Base-by-base conservation (phyloP, 1,140 invertebrate species). In the Liolophura sinensis region DNA sequence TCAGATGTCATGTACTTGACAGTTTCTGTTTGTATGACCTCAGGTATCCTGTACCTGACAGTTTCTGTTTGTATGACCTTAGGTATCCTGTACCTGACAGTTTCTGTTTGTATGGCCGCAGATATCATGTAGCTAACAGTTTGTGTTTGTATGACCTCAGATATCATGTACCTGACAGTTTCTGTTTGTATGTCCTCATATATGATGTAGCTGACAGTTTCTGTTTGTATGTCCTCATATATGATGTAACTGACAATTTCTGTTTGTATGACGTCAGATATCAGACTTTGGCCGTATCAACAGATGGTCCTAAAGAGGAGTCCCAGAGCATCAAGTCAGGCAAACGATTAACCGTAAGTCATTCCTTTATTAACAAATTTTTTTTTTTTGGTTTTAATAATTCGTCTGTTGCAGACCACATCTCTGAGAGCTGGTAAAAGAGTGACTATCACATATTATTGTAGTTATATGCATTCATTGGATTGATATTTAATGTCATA, bases 231-330 rank as follows among this genome's bases (percentile, higher is more conserved):
- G 31, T 5, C 31, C 31, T 40, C 15, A 16, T 3, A 59, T 59
- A n/a, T 40, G 3, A 40, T 40, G 31, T 40, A 9, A 5, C 31
- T 40, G 31, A 40, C 31, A 25, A 1, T 40, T 50, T 18, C 54
- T 55, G 20, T 57, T 60, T 50, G 27, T 56, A 16, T 60, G n/a
- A 31, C 62, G 48, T 60, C 48, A 83, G 80, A 50, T 85, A 83
- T 68, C 85, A 86, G 71, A 76, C 84, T 1, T 70, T 87, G 48
- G 86, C 86, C 31, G 81, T 84, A 16, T 82, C 86, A 6, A 78
- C 77, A 57, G 82, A 85, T 69, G 72, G 75, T 46, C 73, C 74
- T 9, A 78, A 73, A 70, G 79, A 82, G 65, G 83, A 85, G 72
- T 72, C 78, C 50, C 80, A 82, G 60, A 84, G 78, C 55, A 76